Base-by-base conservation (phyloP, 2,888 invertebrate species). In the Eristalinus aeneus region DNA sequence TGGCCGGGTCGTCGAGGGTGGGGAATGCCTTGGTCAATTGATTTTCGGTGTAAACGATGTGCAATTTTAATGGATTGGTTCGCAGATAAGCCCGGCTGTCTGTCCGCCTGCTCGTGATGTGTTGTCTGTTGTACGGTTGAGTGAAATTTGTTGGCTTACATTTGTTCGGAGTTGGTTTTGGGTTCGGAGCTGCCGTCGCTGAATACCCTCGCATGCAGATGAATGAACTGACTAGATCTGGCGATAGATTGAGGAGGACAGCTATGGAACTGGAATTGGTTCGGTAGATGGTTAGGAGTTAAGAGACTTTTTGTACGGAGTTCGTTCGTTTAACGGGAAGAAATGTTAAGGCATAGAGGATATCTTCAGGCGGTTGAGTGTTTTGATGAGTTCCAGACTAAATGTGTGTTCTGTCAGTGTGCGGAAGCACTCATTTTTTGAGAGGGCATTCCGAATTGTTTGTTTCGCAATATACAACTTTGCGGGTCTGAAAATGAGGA, bases 41-140 rank as follows among this genome's bases (percentile, higher is more conserved):
- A 92, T 92, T 92, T 92, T 92, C 91, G 92, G 91, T 92, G 92
- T 92, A 92, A 92, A 92, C 92, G 92, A 92, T 92, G 92, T 92
- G 92, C 92, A 92, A 92, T 92, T 92, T 92, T 92, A 92, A 92
- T 92, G 92, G 92, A 92, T 92, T 92, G 92, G 91, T 90, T 90
- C 89, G 89, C 89, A 89, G 92, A 92, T 92, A 92, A 92, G 92
- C 83, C 67, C 74, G 54, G 74, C 69, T 87, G 82, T 83, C 71
- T 34, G 82, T 83, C 78, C 63, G 86, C 22, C 64, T 74, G 68
- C 27, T 34, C 34, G 27, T 60, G 63, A 63, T 80, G 68, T 74
- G 77, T 82, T 82, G 81, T 82, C 73, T 77, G 86, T 74, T 86
- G 85, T 85, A 79, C 71, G 72, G 83, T 83, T 87, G 83, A 87